Evolutionary conservation across 2,113 vertebrate species (phyloP), one percentile per base, ranked within the genome.

Genomic region (Dicentrarchus labrax): DNA sequence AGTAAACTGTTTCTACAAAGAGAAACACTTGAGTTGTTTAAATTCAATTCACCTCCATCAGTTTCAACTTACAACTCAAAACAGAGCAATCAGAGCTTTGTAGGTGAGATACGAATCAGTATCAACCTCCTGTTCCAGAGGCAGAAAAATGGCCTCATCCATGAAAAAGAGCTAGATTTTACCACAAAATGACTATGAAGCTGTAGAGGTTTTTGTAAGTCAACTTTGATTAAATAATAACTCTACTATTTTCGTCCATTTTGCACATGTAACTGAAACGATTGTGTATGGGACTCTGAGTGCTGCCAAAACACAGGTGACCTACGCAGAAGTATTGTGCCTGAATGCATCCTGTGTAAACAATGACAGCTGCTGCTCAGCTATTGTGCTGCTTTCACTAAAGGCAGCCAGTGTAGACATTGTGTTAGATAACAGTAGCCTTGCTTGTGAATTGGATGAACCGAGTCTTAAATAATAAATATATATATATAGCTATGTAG

Each of bases 301-400:
- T 12, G 0, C 48, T 65, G 30, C 57, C 60, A 38, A 41, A 17
- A 19, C 47, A 11, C 36, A 24, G 48, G 16, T 56, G 74, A 66
- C 62, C 39, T 19, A 76, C 61, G 11, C 62, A 57, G 78, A 19
- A 6, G 47, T 24, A 17, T 6, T 9, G 36, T 16, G 61, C 48
- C 48, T 61, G 38, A 71, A 70, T 47, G 59, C 36, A 64, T 62
- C 45, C 30, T 41, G 38, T 38, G 48, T 47, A 65, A 72, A 65
- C 59, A 47, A 22, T 45, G 67, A 62, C 57, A 54, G 48, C 48
- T 65, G 48, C 45, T 66, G 61, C 61, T 64, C 73, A 19, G 47
- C 8, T 10, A 2, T 39, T 12, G 0, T 50, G 30, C 30, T 75
- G 72, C 8, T 51, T 45, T 62, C 57, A 8, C 10, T 6, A 3